Percentiles rank a stretch among this genome's conserved stretches.
Evolutionary conservation across 2,888 invertebrate genomes (phyloP).

Genomic region (Limnephilus rhombicus): DNA sequence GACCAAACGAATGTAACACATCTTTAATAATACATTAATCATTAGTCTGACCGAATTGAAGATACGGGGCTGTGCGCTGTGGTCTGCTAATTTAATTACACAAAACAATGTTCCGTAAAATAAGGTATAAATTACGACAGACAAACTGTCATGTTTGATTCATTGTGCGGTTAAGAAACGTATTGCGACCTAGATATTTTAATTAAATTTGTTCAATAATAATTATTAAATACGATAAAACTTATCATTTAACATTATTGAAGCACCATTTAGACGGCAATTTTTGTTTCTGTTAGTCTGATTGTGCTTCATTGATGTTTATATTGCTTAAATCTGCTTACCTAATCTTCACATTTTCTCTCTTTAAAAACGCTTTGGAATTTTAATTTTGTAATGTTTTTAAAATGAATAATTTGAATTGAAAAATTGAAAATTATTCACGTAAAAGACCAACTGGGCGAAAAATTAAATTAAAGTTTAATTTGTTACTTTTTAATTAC

Average conservation of each 20-base stretch:
- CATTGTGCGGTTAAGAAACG: constrained; percentile 8
- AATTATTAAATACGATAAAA: neutral
- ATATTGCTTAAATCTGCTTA: too few relatives aligned
- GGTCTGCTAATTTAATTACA: constrained; percentile 36
- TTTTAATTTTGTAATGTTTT: too few relatives aligned
- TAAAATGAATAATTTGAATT: too few relatives aligned
- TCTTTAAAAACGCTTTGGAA: too few relatives aligned
- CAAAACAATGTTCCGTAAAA: constrained; percentile 26
- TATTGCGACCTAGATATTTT: neutral
- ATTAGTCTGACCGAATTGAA: neutral
- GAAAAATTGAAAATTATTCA: too few relatives aligned
- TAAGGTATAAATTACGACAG: constrained; percentile 26
- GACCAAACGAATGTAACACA: neutral
- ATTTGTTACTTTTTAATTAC: too few relatives aligned
- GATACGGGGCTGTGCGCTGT: neutral
- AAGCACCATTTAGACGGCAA: too few relatives aligned
- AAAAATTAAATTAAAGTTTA: too few relatives aligned
- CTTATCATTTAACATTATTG: neutral
- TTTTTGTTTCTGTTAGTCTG: too few relatives aligned
- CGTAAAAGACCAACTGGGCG: too few relatives aligned
- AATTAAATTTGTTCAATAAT: neutral
- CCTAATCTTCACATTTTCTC: too few relatives aligned
- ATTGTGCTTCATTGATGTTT: too few relatives aligned
- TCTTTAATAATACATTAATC: neutral
- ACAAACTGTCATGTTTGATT: constrained; percentile 32